These are phyloP conservation scores for Scaptomyza montana DNA, from an alignment of 1,140 invertebrate species.

Conservation along the genomic window DNA sequence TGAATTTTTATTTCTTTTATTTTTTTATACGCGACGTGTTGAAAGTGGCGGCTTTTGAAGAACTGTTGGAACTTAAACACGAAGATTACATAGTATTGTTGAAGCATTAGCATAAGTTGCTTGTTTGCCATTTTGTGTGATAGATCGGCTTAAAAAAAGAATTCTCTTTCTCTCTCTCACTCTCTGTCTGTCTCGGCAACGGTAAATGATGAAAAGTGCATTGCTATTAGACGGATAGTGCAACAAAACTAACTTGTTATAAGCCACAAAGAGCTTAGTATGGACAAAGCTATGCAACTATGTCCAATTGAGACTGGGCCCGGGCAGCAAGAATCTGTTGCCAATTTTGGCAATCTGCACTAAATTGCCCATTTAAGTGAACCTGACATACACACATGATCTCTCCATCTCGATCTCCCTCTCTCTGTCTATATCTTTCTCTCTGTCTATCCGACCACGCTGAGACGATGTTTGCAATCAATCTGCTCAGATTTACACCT, in stretches of 20 bases:
- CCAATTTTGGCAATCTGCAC: conserved; percentile 78
- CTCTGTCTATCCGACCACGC: neutral
- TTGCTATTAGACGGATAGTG: conserved; percentile 4
- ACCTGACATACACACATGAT: conserved; percentile 41
- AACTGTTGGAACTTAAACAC: conserved; percentile 14
- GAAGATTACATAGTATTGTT: conserved; percentile 25
- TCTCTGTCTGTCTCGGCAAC: conserved; percentile 21
- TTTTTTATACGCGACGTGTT: conserved; percentile 43
- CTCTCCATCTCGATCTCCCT: conserved; percentile 14
- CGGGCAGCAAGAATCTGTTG: conserved; percentile 60
- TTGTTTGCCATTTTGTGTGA: conserved; percentile 12
- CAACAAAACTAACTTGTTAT: conserved; percentile 53
- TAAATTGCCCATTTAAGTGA: conserved; percentile 79
- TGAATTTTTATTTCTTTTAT: conserved; percentile 33
- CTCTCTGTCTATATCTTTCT: neutral
- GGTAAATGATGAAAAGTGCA: conserved; percentile 65
- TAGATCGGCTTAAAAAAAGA: neutral
- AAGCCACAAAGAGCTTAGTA: conserved; percentile 57
- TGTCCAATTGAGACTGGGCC: conserved; percentile 33
- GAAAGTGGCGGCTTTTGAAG: conserved; percentile 39
- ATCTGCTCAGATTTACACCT: conserved; percentile 70
- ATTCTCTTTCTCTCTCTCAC: neutral
- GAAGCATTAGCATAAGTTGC: conserved; percentile 2
- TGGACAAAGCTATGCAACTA: conserved; percentile 68
- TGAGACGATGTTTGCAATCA: conserved; percentile 63